These are phyloP conservation scores for Thripadectes ignobilis DNA, from an alignment of 2,797 vertebrate species.

Conservation along the genomic window DNA sequence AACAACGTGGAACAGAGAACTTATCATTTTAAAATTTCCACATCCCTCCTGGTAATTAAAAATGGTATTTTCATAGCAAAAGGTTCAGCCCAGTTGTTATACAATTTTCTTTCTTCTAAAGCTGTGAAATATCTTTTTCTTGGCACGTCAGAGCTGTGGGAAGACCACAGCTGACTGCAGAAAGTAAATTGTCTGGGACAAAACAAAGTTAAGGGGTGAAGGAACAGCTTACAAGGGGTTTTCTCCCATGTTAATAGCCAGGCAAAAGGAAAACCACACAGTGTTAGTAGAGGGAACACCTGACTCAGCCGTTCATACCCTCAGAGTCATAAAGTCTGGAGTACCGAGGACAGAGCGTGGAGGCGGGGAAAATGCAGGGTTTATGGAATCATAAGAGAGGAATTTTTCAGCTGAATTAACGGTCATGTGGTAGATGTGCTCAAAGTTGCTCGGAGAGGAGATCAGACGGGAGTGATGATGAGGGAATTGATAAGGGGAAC, in stretches of 20 bases:
- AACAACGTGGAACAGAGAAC: background rate
- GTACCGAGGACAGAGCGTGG: constrained; percentile 80
- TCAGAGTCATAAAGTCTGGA: constrained; percentile 80
- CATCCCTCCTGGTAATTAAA: background rate
- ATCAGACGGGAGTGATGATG: constrained; percentile 82
- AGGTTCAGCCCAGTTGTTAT: background rate
- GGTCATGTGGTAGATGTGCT: constrained; percentile 91
- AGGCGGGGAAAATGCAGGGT: constrained; percentile 78
- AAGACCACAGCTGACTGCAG: background rate
- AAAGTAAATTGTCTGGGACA: background rate
- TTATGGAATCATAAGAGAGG: constrained; percentile 83
- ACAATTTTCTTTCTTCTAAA: background rate
- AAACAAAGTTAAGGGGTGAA: background rate
- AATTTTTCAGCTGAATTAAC: constrained; percentile 87
- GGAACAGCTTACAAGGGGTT: constrained; percentile 2
- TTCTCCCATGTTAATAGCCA: constrained; percentile 54
- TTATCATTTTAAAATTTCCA: background rate
- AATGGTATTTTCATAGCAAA: background rate
- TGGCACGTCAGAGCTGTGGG: background rate
- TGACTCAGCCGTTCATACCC: constrained; percentile 80
- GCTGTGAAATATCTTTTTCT: background rate
- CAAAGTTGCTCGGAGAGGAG: constrained; percentile 88
- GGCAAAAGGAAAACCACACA: constrained; percentile 61
- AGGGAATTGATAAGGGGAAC: constrained; percentile 79
- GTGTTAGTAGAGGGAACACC: constrained; percentile 74